phyloP scores from a whole-genome alignment of 2,113 vertebrate species.

The Mugil cephalus region DNA sequence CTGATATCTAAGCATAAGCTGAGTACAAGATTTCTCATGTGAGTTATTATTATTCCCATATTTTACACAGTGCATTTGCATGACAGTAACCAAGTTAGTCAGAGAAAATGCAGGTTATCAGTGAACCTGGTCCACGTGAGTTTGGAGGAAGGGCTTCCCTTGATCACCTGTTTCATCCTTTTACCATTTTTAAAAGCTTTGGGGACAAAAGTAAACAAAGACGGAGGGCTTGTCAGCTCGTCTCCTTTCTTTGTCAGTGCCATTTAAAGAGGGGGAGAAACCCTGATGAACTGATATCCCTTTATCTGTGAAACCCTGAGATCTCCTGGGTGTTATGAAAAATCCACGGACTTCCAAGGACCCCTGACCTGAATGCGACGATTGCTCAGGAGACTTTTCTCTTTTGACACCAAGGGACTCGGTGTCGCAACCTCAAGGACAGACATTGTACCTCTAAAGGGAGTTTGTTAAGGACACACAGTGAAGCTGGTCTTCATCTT shows the following conservation, averaged over 20 bases:
- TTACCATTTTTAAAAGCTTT: not conserved
- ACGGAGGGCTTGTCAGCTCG: not conserved
- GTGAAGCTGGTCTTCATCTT: constrained; percentile 83
- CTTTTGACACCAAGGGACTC: constrained; percentile 42
- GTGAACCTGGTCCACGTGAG: too few species aligned
- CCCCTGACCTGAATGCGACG: constrained; percentile 37
- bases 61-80: too few species aligned
- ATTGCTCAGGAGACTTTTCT: constrained; percentile 37
- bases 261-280: constrained; percentile 44
- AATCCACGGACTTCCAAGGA: constrained; percentile 54
- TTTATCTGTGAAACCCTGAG: constrained; percentile 53
- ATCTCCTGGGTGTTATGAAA: constrained; percentile 60
- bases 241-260: constrained; percentile 40
- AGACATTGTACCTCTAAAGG: constrained; percentile 59
- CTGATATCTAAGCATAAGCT: not conserved
- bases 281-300: constrained; percentile 45
- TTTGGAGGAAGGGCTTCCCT: too few species aligned
- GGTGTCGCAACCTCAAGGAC: constrained; percentile 60
- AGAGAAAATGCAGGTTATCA: too few species aligned
- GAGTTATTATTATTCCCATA: too few species aligned
- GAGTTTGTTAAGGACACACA: constrained; percentile 58
- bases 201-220: constrained; percentile 38
- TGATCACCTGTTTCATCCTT: too few species aligned
- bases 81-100: too few species aligned
- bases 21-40: not conserved